These are phyloP conservation scores for Malurus splendens DNA, from an alignment of 2,797 vertebrate genomes.

Conservation along the genomic window DNA sequence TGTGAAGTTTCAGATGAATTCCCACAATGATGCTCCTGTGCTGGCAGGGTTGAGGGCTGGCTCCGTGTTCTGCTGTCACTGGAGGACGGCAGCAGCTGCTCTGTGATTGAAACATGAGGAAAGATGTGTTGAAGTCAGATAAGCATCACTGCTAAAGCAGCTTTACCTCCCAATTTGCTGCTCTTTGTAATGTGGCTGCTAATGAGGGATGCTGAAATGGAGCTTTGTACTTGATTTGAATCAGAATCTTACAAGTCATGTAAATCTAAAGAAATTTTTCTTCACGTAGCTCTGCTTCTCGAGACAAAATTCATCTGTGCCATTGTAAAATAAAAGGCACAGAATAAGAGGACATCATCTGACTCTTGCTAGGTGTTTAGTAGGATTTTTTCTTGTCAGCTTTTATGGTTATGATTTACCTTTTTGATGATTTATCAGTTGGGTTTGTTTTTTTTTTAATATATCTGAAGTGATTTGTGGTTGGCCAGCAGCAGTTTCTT, in stretches of 20 bases:
- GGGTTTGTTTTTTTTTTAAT: neutral
- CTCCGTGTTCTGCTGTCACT: neutral
- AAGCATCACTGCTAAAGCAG: constrained; percentile 63
- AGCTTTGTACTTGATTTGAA: constrained; percentile 64
- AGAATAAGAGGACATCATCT: neutral
- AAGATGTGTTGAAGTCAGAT: constrained; percentile 70
- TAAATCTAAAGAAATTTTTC: constrained; percentile 59
- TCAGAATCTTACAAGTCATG: constrained; percentile 54
- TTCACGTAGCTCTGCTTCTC: neutral
- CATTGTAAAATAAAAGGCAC: neutral
- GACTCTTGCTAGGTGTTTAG: neutral
- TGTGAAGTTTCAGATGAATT: constrained; percentile 12
- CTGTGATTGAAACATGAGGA: constrained; percentile 72
- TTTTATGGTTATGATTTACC: constrained; percentile 38
- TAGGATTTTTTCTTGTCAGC: constrained; percentile 44
- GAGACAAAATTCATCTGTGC: neutral
- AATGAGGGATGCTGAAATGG: constrained; percentile 65
- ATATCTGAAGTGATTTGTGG: neutral
- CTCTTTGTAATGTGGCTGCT: constrained; percentile 57
- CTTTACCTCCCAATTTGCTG: constrained; percentile 65
- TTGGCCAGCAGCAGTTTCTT: constrained; percentile 56
- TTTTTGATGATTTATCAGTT: neutral
- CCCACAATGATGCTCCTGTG: constrained; percentile 28
- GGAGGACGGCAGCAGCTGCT: constrained; percentile 58
- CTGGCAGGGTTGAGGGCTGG: constrained; percentile 7